Evolutionary conservation across 2,797 vertebrate species (phyloP).

Genomic region (Lycodopsis pacificus): DNA sequence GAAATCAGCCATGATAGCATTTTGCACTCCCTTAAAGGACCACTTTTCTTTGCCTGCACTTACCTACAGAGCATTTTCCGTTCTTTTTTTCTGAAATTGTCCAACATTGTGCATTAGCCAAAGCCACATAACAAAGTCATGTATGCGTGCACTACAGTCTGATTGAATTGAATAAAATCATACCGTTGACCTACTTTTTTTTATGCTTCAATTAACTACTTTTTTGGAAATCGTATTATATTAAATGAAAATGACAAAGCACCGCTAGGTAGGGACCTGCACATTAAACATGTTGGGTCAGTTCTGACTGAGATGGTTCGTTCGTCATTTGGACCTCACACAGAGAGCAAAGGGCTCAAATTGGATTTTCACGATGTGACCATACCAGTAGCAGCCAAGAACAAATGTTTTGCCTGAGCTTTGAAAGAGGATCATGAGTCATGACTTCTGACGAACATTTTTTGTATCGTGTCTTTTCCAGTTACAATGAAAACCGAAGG

Average conservation of each 20-base stretch:
- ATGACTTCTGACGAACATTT: background rate
- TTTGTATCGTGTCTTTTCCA: conserved; percentile 56
- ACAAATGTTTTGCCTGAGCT: conserved; percentile 13
- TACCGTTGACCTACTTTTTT: background rate
- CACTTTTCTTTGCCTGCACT: background rate
- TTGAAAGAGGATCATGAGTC: conserved; percentile 19
- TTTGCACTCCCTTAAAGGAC: background rate
- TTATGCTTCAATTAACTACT: background rate
- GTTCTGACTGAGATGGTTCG: conserved; percentile 4
- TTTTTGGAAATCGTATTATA: background rate
- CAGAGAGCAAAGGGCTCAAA: conserved; percentile 8
- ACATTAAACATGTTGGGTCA: conserved; percentile 12
- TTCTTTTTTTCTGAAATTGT: background rate
- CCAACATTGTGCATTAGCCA: background rate
- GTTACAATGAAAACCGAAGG: conserved; percentile 82
- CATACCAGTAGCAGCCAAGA: background rate
- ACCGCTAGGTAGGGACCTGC: background rate
- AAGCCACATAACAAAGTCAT: background rate
- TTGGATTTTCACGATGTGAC: conserved; percentile 12
- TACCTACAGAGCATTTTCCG: background rate
- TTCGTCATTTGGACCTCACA: conserved; percentile 32
- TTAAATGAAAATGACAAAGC: conserved; percentile 11
- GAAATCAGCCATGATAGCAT: background rate
- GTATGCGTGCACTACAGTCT: background rate
- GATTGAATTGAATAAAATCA: conserved; percentile 16